Base-by-base conservation (phyloP, 2,797 vertebrate species). In the Leuciscus waleckii region DNA sequence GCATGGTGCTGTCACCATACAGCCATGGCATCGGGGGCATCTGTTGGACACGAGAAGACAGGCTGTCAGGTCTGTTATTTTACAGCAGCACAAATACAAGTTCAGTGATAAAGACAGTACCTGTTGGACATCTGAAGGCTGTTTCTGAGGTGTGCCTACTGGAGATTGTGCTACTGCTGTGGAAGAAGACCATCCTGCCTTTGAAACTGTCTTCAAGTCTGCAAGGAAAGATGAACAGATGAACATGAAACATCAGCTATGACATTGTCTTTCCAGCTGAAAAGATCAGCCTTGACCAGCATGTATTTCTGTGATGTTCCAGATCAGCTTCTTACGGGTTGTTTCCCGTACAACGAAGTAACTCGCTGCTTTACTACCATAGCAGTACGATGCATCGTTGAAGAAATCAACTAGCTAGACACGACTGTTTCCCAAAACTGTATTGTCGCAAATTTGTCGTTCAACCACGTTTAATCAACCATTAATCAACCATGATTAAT, bases 1-100 rank as follows among this genome's bases (percentile, higher is more conserved):
- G 94, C 98, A 99, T 99, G 5, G 97, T 99, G 91, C 95, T 97
- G 94, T 99, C 98, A 83, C 97, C 97, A 90, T 97, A 97, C 90
- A 98, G 94, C 98, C 97, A 99, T 79, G 97, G 98, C 96, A 98
- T 97, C 91, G 97, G 97, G 4, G 96, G 95, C 94, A 99, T 96
- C 97, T 99, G 88, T 73, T 61, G 23, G 37, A 37, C 37, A 58
- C 5, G 82, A 79, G 78, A 78, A 78, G 79, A 41, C 65, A 56
- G 56, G 54, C 32, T 32, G 7, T 37, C 35, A 84, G 43, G 46
- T 80, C 16, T 49, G 67, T 46, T 68, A 70, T 63, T 80, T 78
- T 84, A 84, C 51, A 75, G n/a, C 19, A 79, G 9, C 75, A 93
- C 96, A 46, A 65, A 63, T 43, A 2, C 35, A 58, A 32, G 95